Base-by-base conservation (phyloP, 2,888 invertebrate genomes). In the Brachypalpus laphriformis region DNA sequence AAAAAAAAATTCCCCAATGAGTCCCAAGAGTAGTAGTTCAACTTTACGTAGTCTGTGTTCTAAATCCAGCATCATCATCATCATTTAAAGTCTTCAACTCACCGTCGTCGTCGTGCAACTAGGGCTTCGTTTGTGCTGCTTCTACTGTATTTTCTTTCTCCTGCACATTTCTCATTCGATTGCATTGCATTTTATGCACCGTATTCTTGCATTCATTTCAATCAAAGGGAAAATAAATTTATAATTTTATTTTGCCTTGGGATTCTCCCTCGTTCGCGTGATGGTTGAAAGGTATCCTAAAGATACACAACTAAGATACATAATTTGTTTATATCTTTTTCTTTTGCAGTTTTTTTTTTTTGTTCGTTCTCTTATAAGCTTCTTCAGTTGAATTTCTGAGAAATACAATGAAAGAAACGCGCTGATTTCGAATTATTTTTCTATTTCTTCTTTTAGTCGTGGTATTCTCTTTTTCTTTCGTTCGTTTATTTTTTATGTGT, bases 1-100 rank as follows among this genome's bases (percentile, higher is more conserved):
- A 22, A 42, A 65, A 65, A 65, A 47, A 34, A 16, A 28, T 5
- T n/a, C 14, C 37, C 47, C 14, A 16, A 25, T 22, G 40, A 31
- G 18, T 37, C 25, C 25, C 22, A 71, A 11, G 31, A 72, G 66
- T 59, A 59, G 63, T 72, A 68, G 28, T 80, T 57, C 72, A 72
- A 72, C 80, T 80, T 65, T 65, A 80, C 72, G 51, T 59, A 63
- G 70, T 70, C 81, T 75, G 81, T 75, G 81, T 70, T 82, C 81
- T 63, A 75, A 70, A 82, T 82, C 56, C 49, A 81, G 63, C 81
- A 63, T 45, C 75, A 63, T 68, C 68, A n/a, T n/a, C n/a, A 66
- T 66, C 51, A 75, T 71, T 74, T 66, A 66, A 66, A 66, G 65
- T 78, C 49, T 76, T 49, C 68, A 59, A 54, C 68, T 34, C 61